Evolutionary conservation across 1,140 invertebrate species (phyloP), one percentile per base, ranked within the genome.

Genomic region (Heliconius eleuchia): DNA sequence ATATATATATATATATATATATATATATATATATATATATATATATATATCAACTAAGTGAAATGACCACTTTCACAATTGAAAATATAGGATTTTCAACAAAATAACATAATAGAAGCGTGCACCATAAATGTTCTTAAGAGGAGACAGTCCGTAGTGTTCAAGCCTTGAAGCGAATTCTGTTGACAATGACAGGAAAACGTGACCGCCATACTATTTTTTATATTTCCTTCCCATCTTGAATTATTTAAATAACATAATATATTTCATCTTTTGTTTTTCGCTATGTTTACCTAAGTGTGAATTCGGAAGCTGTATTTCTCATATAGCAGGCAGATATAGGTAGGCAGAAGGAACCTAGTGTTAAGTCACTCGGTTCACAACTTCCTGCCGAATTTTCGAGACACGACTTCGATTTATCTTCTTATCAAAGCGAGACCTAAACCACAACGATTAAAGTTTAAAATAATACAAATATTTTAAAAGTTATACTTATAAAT

Each of bases 151-250:
- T 66, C 57, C 57, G 7, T 66, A 66, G 11, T 23, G 11, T 66
- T 66, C 13, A 16, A 66, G 27, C 23, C 60, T 66, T 30, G 60
- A 3, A 30, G 60, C 60, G 13, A 66, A 57, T 57, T 57, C 19
- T 66, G 23, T 66, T 66, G 27, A 66, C 60, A 66, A 66, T 66
- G 60, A 16, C 60, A 66, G 60, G 60, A 66, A 66, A 23, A 66
- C 60, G 60, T 30, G 60, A 30, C 23, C 13, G 27, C 23, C 60
- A 30, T 66, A 30, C 3, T 57, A 57, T 30, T 66, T 66, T 66
- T 66, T 23, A 66, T 11, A 66, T 66, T 66, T 66, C 60, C 60
- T 66, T 66, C 27, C 57, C 27, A 66, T 27, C 11, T 66, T 30
- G 23, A 66, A 66, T 66, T 66, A 66, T 66, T 27, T 66, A 66